These are phyloP conservation scores for Melanostoma scalare DNA, from an alignment of 2,888 invertebrate species.

Conservation along the genomic window DNA sequence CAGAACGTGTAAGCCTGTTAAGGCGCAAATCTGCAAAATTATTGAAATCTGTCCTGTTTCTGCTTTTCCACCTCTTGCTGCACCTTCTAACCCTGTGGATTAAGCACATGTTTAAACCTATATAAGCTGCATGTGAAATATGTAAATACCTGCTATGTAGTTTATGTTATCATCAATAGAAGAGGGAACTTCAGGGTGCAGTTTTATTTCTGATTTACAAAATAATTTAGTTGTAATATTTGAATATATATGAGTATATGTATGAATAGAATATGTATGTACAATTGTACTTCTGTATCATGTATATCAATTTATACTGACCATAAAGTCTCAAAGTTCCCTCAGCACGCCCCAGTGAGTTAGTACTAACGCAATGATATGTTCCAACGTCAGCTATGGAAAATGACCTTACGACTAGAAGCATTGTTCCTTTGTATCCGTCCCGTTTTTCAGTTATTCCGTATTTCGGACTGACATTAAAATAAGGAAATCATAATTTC, in stretches of 20 bases:
- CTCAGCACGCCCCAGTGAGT: constrained; percentile 86
- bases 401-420: constrained; percentile 82
- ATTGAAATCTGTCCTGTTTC: no score
- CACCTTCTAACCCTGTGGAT: no score
- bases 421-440: constrained; percentile 81
- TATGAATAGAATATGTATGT: no score
- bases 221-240: no score
- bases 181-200: constrained; percentile 80
- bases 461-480: constrained; percentile 80
- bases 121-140: no score
- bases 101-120: no score
- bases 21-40: no score
- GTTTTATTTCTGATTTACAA: constrained; percentile 80
- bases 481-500: neutral
- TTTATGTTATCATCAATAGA: constrained; percentile 81
- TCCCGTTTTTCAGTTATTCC: constrained; percentile 81
- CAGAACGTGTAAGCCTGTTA: no score
- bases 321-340: constrained; percentile 86
- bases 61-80: no score
- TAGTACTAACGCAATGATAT: constrained; percentile 89
- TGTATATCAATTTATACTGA: constrained; percentile 75
- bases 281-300: neutral
- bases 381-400: constrained; percentile 86
- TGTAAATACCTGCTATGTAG: constrained; percentile 75
- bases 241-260: no score